Conservation (phyloP, 2,113 vertebrate species). For the Archilochus colubris region DNA sequence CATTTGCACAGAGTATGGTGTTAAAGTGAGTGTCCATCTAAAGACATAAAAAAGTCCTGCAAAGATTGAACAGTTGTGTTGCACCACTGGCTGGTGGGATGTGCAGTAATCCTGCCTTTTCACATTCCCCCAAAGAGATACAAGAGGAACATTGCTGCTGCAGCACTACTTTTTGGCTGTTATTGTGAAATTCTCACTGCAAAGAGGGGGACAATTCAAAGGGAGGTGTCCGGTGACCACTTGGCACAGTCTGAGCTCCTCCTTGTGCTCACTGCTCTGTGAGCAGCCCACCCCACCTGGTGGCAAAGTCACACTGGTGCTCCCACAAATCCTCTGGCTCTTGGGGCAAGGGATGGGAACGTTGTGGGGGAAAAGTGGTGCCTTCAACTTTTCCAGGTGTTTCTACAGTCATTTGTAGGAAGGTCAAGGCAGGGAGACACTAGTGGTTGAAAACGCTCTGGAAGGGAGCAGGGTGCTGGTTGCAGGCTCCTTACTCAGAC, state of each 20-base stretch:
- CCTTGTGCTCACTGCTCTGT: neutral
- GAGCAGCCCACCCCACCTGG: neutral
- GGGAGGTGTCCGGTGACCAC: accelerated
- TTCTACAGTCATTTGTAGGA: neutral
- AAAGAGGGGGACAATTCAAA: neutral
- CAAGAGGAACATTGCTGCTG: neutral
- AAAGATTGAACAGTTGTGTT: neutral
- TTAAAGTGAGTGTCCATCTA: neutral
- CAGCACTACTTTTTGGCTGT: neutral
- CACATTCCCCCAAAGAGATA: neutral
- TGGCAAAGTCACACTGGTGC: accelerated
- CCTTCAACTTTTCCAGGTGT: neutral
- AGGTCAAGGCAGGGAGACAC: neutral
- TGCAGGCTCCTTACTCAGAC: neutral
- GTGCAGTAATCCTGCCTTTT: neutral
- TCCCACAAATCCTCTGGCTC: neutral
- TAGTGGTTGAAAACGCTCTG: neutral
- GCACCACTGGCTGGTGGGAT: neutral
- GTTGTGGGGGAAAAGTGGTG: neutral
- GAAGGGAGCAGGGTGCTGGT: neutral
- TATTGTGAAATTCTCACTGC: neutral
- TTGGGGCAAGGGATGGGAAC: neutral
- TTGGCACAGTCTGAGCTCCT: neutral
- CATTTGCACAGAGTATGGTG: neutral
- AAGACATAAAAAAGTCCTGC: neutral